A percentile compares a stretch with the other conserved stretches of the same genome.
phyloP scores from a whole-genome alignment of 2,113 vertebrate species.

The Ictidomys tridecemlineatus region DNA sequence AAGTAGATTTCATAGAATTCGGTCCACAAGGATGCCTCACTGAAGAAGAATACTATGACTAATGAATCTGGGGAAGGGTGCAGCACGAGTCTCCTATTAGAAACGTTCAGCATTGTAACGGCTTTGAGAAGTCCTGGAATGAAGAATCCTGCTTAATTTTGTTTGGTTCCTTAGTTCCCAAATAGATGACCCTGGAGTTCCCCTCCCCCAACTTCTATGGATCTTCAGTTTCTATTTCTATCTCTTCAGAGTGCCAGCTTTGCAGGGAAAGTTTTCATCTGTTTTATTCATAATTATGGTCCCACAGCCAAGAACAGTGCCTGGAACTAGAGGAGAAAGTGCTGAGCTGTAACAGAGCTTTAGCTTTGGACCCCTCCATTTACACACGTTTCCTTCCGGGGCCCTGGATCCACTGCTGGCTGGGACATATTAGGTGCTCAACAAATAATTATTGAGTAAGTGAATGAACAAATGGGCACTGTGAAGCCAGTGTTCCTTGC shows the following conservation, averaged over 20 bases:
- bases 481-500: background rate
- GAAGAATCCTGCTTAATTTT: slow-evolving; percentile 47
- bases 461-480: background rate
- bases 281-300: background rate
- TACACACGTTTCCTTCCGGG: background rate
- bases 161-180: background rate
- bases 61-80: background rate
- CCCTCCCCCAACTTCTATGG: background rate
- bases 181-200: background rate
- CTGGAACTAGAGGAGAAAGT: background rate
- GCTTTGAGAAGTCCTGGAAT: background rate
- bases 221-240: background rate
- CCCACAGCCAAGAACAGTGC: background rate
- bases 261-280: background rate
- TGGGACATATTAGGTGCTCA: background rate
- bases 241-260: background rate
- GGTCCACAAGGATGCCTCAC: background rate
- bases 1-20: background rate
- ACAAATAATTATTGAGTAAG: background rate
- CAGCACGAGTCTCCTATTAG: background rate
- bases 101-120: background rate
- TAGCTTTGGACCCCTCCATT: background rate
- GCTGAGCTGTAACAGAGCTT: background rate
- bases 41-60: background rate
- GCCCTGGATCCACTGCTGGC: background rate